phyloP scores from a whole-genome alignment of 2,797 vertebrate genomes.

The Xenopus petersii region DNA sequence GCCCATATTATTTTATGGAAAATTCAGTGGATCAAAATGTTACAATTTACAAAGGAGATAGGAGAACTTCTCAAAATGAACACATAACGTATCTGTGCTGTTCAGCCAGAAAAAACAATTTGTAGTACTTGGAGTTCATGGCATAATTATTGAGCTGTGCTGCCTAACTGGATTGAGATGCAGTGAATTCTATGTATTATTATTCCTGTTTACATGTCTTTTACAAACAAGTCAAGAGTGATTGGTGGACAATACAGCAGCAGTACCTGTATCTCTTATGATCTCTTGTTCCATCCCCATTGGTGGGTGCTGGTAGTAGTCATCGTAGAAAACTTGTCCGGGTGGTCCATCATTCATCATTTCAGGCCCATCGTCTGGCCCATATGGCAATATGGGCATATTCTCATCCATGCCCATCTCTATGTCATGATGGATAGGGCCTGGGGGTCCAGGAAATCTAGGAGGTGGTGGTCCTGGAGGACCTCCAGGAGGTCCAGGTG shows the following conservation, averaged over 20 bases:
- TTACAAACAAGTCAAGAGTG: too few relatives aligned
- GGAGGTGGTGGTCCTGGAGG: constrained; percentile 56
- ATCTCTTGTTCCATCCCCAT: constrained; percentile 74
- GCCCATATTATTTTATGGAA: too few relatives aligned
- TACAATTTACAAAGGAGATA: too few relatives aligned
- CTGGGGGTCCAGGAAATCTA: constrained; percentile 73
- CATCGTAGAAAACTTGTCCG: constrained; percentile 79
- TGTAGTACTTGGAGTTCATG: too few relatives aligned
- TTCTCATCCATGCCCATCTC: constrained; percentile 77
- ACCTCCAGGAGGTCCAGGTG: constrained; percentile 53
- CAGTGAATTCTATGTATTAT: too few relatives aligned
- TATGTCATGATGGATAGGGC: constrained; percentile 65
- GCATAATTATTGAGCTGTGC: too few relatives aligned
- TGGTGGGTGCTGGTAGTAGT: constrained; percentile 82
- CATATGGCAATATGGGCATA: constrained; percentile 81
- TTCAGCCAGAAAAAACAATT: too few relatives aligned
- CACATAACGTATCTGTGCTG: too few relatives aligned
- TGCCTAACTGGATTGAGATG: too few relatives aligned
- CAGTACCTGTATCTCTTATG: constrained; percentile 71
- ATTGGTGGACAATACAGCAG: neutral
- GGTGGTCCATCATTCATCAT: constrained; percentile 74
- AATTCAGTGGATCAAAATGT: too few relatives aligned
- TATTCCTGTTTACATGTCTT: too few relatives aligned
- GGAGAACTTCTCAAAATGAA: too few relatives aligned
- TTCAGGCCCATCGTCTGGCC: constrained; percentile 71